A percentile compares a stretch with the other conserved stretches of the same genome.
These are phyloP conservation scores for Malurus cyaneus DNA, from an alignment of 2,113 vertebrate species.

Conservation along the genomic window DNA sequence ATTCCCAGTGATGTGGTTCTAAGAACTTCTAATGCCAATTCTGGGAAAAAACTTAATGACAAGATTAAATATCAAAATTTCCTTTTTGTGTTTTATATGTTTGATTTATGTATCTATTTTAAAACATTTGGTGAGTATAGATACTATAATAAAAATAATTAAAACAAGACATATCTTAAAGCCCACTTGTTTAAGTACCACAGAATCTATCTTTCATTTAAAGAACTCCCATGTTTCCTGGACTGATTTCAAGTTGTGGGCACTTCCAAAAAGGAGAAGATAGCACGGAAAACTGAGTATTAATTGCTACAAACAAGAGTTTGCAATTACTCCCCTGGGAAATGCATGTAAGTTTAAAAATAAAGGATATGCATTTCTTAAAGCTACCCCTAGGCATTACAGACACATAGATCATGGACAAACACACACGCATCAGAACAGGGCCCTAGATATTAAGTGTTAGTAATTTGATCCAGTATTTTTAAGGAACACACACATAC, in stretches of 20 bases:
- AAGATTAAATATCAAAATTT: not conserved
- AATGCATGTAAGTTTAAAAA: not conserved
- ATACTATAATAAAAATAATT: slow-evolving; percentile 49
- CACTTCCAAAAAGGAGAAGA: slow-evolving; percentile 6
- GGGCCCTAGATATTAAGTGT: not conserved
- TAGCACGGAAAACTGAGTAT: not conserved
- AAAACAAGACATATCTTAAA: slow-evolving; percentile 43
- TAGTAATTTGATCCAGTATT: slow-evolving; percentile 12
- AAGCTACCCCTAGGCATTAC: not conserved
- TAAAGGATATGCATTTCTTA: slow-evolving; percentile 6
- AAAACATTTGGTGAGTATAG: slow-evolving; percentile 36
- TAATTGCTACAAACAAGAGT: slow-evolving; percentile 25
- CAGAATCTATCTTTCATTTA: slow-evolving; percentile 41
- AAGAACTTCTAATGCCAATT: not conserved
- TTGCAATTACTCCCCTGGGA: slow-evolving; percentile 26
- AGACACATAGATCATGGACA: not conserved
- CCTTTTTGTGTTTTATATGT: not conserved
- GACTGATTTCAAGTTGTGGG: slow-evolving; percentile 32
- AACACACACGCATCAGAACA: not conserved
- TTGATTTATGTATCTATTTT: slow-evolving; percentile 43
- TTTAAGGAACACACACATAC: slow-evolving; percentile 47
- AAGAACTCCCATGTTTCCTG: slow-evolving; percentile 43
- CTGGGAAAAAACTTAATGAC: slow-evolving; percentile 31
- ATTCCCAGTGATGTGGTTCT: not conserved
- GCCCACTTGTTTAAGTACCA: not conserved